Evolutionary conservation across 2,888 invertebrate genomes (phyloP), one percentile per base, ranked within the genome.

Genomic region (Coenonympha arcania): DNA sequence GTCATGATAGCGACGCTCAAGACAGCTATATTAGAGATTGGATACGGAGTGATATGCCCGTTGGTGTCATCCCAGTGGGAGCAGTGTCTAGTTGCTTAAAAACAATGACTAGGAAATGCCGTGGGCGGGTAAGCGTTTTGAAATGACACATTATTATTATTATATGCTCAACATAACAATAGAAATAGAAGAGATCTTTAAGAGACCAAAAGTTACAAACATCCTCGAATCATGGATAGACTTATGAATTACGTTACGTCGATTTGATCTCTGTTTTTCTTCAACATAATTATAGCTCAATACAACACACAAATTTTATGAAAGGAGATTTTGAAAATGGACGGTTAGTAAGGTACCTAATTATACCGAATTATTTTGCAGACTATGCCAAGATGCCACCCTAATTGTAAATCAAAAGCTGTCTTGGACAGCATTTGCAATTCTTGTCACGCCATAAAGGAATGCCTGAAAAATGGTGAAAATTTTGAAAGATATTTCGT

Each of bases 21-120:
- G 65, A 72, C 50, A 59, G 59, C 11, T 76, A 85, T 56, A 76
- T 87, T 41, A 76, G 70, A 65, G 82, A 84, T 73, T 85, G 85
- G 85, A 82, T 85, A 52, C 82, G 71, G 61, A 56, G 66, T 57
- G 75, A 82, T 54, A 79, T 80, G 83, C 79, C 78, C 8, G 57
- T 71, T 50, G 74, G 73, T 64, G 55, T 77, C 15, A 57, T 85
- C 47, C 74, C 83, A 34, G 58, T 69, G 28, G 58, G 63, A 55
- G 70, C 69, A 43, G 59, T 84, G 45, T 59, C 68, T 15, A 60
- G 51, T 31, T 66, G 69, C 56, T 55, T 82, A 41, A 73, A 61
- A 47, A 71, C 57, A 13, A 81, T 82, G 77, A 73, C 79, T 47
- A 72, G 67, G 56, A 67, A 56, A 46, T 73, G 63, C 54, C 69